A percentile compares a stretch with the other conserved stretches of the same genome.
phyloP scores from a whole-genome alignment of 2,113 vertebrate species.

The Oncorhynchus gorbuscha region DNA sequence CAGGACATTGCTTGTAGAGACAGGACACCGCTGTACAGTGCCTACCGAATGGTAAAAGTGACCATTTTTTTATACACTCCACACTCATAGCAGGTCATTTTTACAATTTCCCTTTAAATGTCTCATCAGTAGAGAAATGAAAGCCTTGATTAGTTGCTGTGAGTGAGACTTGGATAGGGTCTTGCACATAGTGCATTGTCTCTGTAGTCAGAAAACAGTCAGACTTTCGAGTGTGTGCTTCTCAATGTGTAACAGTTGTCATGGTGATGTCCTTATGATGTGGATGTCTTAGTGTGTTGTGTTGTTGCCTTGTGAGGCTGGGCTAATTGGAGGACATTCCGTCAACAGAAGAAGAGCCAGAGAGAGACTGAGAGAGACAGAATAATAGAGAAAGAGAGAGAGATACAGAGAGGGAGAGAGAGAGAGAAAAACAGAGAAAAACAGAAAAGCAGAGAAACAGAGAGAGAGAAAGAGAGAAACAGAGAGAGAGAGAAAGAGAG shows the following conservation, averaged over 20 bases:
- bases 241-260: slow-evolving; percentile 21
- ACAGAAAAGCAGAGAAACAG: not conserved
- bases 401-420: slow-evolving; percentile 18
- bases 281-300: slow-evolving; percentile 30
- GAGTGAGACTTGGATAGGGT: too few relatives aligned
- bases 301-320: slow-evolving; percentile 49
- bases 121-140: too few relatives aligned
- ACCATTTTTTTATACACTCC: too few relatives aligned
- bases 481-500: not conserved
- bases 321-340: slow-evolving; percentile 56
- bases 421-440: slow-evolving; percentile 4
- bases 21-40: not conserved
- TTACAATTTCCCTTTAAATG: too few relatives aligned
- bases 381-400: slow-evolving; percentile 10
- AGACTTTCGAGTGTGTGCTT: not conserved
- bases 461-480: not conserved
- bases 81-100: too few relatives aligned
- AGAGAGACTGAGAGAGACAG: slow-evolving; percentile 4
- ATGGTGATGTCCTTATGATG: slow-evolving; percentile 53
- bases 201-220: too few relatives aligned
- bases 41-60: too few relatives aligned
- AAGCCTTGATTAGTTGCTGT: too few relatives aligned
- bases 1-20: not conserved
- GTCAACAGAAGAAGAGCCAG: slow-evolving; percentile 20
- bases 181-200: too few relatives aligned